phyloP scores from a whole-genome alignment of 2,113 vertebrate genomes.

The Catharus minimus region DNA sequence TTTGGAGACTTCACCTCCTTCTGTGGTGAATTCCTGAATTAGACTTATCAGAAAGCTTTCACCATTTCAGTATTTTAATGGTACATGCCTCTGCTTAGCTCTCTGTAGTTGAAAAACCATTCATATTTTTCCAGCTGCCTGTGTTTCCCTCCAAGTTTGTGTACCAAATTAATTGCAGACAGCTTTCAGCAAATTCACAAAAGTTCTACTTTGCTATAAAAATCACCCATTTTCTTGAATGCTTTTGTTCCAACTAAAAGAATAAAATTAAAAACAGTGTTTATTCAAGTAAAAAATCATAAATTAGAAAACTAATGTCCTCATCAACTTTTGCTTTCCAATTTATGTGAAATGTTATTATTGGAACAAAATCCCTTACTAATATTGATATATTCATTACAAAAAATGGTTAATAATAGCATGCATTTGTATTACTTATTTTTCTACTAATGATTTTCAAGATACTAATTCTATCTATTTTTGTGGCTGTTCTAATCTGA shows the following conservation, averaged over 20 bases:
- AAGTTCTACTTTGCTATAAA: not conserved
- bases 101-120: not conserved
- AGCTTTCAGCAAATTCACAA: not conserved
- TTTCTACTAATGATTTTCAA: not conserved
- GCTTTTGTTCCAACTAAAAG: not conserved
- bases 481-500: not conserved
- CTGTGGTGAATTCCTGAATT: not conserved
- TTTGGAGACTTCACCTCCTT: not conserved
- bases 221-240: not conserved
- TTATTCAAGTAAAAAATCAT: not conserved
- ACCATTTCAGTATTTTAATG: not conserved
- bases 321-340: not conserved
- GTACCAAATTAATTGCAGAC: not conserved
- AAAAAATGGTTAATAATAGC: slow-evolving; percentile 6
- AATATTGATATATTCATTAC: not conserved
- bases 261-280: not conserved
- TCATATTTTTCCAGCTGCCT: not conserved
- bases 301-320: not conserved
- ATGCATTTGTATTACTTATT: slow-evolving; percentile 40
- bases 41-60: not conserved
- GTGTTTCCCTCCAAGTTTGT: not conserved
- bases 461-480: not conserved
- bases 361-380: not conserved
- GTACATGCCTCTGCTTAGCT: not conserved
- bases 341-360: not conserved